Base-by-base conservation (phyloP, 2,113 vertebrate species). In the Chaetodon auriga region DNA sequence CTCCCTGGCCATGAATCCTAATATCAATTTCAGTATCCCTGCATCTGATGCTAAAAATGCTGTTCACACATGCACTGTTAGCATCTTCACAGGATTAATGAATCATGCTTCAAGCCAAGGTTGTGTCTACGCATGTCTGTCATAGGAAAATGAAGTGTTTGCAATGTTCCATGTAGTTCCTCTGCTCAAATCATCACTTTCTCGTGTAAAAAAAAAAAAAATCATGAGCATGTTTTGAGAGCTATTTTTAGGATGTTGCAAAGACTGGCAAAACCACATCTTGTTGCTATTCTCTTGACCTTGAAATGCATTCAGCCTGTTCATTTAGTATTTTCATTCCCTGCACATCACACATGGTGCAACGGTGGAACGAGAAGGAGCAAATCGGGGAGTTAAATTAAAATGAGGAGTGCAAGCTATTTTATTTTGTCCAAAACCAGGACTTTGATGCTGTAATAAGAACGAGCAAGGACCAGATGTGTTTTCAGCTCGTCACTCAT, bases 41-140 rank as follows among this genome's bases (percentile, higher is more conserved):
- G n/a, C 38, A 53, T 62, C 23, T 61, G 68, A 62, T 49, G 60
- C 53, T 72, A 57, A 68, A 74, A 75, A 79, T 14, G 45, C 12
- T 23, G 21, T 87, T 68, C 78, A 36, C 75, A 70, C 62, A 65
- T 45, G 72, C 19, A 23, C 49, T 2, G 64, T 82, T 83, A 76
- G 62, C n/a, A 85, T 70, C 66, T 83, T 80, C 57, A 70, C 49
- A 60, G 84, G 80, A 90, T 88, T 82, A 87, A 94, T 87, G 75
- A 85, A 68, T 80, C 36, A 38, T 21, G 62, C 80, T 73, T 87
- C 66, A 91, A 82, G 64, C 75, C 19, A 58, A 85, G 69, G 64
- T 25, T 75, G 43, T 55, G 38, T 61, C 30, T 12, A 15, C 71
- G 41, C 6, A 3, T 69, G 48, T 77, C 64, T 63, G 46, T 68